phyloP scores from a whole-genome alignment of 2,888 invertebrate genomes.

The Dusona sp. region DNA sequence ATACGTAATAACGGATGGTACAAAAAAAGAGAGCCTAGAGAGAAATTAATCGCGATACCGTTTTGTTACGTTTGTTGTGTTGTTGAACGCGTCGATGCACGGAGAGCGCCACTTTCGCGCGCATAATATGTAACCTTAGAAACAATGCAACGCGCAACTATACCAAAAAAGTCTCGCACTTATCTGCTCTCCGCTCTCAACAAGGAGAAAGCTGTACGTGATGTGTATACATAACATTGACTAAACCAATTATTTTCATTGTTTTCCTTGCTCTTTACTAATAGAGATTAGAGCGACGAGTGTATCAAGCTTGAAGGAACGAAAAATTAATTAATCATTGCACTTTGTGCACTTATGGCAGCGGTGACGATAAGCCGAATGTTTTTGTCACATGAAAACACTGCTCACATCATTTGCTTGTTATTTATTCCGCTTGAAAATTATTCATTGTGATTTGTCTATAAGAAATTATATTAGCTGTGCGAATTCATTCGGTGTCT shows the following conservation, averaged over 20 bases:
- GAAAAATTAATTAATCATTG: slow-evolving; percentile 43
- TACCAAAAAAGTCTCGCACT: slow-evolving; percentile 40
- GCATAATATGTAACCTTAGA: slow-evolving; percentile 19
- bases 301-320: slow-evolving; percentile 16
- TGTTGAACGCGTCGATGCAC: slow-evolving; percentile 30
- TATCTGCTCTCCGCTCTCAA: slow-evolving; percentile 11
- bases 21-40: slow-evolving; percentile 20
- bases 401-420: background rate
- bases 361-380: slow-evolving; percentile 21
- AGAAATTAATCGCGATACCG: slow-evolving; percentile 57
- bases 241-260: slow-evolving; percentile 48
- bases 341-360: slow-evolving; percentile 25
- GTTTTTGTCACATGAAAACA: background rate
- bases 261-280: slow-evolving; percentile 21
- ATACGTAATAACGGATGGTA: slow-evolving; percentile 39
- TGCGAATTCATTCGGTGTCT: too few species aligned
- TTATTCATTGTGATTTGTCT: background rate
- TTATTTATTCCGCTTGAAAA: background rate
- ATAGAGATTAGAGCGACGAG: background rate
- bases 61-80: slow-evolving; percentile 39
- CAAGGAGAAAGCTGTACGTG: slow-evolving; percentile 59
- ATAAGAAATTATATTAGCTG: too few species aligned
- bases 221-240: slow-evolving; percentile 44
- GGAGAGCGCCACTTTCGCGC: slow-evolving; percentile 33
- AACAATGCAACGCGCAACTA: slow-evolving; percentile 33